A percentile compares a stretch with the other conserved stretches of the same genome.
Conservation (phyloP, 1,140 invertebrate genomes). For the Leptoteleia sp. region DNA sequence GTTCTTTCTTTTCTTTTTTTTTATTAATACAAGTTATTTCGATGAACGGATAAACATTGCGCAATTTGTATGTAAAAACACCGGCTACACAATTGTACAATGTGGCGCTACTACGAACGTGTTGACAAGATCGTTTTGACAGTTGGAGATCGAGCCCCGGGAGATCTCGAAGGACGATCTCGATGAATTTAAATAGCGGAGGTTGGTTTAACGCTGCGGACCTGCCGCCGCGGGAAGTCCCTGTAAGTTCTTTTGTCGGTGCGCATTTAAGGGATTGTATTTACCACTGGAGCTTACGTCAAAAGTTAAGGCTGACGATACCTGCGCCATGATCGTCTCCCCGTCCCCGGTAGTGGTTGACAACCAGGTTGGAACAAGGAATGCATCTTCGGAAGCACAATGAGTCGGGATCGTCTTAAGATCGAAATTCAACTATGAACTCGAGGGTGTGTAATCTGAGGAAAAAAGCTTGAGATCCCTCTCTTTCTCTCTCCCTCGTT, state of each 20-base stretch:
- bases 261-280: conserved; percentile 34
- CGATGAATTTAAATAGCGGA: conserved; percentile 35
- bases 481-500: too few species aligned
- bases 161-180: conserved; percentile 28
- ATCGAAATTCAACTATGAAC: too few species aligned
- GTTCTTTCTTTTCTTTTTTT: too few species aligned
- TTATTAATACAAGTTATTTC: too few species aligned
- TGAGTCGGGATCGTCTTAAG: conserved; percentile 35
- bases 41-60: too few species aligned
- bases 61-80: too few species aligned
- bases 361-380: conserved; percentile 30
- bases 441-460: too few species aligned
- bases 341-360: conserved; percentile 9
- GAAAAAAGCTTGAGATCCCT: too few species aligned
- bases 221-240: conserved; percentile 48
- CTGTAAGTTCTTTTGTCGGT: conserved; percentile 39
- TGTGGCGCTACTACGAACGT: conserved; percentile 29
- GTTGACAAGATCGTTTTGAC: conserved; percentile 56
- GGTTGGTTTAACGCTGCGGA: conserved; percentile 10
- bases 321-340: conserved; percentile 10
- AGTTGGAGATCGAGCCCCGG: conserved; percentile 41
- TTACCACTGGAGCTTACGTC: conserved; percentile 32
- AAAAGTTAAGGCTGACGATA: conserved; percentile 37
- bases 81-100: too few species aligned
- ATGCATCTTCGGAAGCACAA: conserved; percentile 34